Conservation (phyloP, 2,888 invertebrate species). For the Micropterix aruncella region DNA sequence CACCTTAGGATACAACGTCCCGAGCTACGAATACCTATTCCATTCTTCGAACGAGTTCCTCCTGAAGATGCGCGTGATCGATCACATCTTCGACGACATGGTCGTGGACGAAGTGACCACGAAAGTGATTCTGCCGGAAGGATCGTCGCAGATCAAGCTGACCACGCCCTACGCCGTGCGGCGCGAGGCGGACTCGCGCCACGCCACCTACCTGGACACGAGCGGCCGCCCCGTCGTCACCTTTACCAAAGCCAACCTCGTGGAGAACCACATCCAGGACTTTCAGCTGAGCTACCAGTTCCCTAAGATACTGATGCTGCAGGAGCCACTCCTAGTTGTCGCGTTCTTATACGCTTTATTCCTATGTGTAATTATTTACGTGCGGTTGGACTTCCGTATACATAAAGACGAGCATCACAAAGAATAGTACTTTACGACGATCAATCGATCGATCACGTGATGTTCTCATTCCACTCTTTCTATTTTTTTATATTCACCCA, state of each 20-base stretch:
- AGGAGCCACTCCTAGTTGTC: conserved; percentile 86
- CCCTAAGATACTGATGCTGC: conserved; percentile 71
- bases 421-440: no score
- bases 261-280: conserved; percentile 93
- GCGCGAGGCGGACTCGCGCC: conserved; percentile 57
- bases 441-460: conserved; percentile 1
- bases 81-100: conserved; percentile 96
- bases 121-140: conserved; percentile 89
- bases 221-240: conserved; percentile 82
- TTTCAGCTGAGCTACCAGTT: conserved; percentile 84
- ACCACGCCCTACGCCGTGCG: conserved; percentile 70
- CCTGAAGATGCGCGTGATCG: conserved; percentile 86
- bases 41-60: conserved; percentile 66
- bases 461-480: not conserved
- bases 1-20: conserved; percentile 91
- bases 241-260: conserved; percentile 71
- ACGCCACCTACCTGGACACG: conserved; percentile 91
- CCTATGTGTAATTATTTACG: conserved; percentile 82
- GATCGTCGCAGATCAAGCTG: conserved; percentile 68
- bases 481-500: not conserved
- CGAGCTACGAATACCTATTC: conserved; percentile 91
- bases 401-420: conserved; percentile 50
- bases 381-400: conserved; percentile 92
- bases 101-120: conserved; percentile 79
- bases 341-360: conserved; percentile 83